Percentiles rank a stretch among this genome's conserved stretches.
These are phyloP conservation scores for human DNA, from an alignment of 2,113 vertebrate species.

Conservation along the genomic window DNA sequence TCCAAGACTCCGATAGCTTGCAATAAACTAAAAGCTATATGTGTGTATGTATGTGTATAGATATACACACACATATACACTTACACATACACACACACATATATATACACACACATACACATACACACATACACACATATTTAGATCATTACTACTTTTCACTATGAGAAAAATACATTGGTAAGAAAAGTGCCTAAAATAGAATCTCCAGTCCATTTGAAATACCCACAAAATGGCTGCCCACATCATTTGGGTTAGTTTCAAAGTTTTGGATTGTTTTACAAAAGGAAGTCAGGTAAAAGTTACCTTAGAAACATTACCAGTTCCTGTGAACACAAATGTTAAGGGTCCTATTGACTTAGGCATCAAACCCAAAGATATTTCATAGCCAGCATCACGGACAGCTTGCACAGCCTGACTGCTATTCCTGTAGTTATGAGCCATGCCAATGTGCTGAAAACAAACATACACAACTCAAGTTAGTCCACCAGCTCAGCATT, in stretches of 20 bases:
- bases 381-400: conserved; percentile 98
- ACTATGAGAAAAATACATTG: neutral
- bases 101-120: fast-evolving
- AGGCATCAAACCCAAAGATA: conserved; percentile 97
- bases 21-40: neutral
- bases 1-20: neutral
- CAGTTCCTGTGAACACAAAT: conserved; percentile 98
- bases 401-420: conserved; percentile 98
- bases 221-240: neutral
- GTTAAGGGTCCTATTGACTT: conserved; percentile 96
- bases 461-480: conserved; percentile 49
- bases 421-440: conserved; percentile 98
- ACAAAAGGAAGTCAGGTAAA: neutral
- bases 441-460: conserved; percentile 97
- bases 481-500: neutral
- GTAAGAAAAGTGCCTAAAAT: neutral
- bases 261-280: neutral
- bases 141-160: neutral
- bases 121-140: no score
- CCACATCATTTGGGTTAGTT: neutral
- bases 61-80: no score
- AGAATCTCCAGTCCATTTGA: neutral
- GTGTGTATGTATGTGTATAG: no score
- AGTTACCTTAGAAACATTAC: conserved; percentile 97
- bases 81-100: no score